Base-by-base conservation (phyloP, 2,888 invertebrate species). In the Drosophila mercatorum region DNA sequence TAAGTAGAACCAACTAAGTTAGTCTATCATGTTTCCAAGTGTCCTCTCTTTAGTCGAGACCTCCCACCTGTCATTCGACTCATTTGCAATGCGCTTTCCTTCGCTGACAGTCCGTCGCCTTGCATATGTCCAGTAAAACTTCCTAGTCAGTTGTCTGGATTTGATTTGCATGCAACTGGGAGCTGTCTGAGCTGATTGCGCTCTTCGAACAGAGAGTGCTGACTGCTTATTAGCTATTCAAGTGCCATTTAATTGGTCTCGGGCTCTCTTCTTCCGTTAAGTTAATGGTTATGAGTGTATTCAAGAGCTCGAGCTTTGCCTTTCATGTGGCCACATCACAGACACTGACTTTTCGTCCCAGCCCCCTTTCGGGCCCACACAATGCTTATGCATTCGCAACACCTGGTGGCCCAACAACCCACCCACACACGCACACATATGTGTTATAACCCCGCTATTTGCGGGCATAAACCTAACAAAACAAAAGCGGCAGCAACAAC, bases 401-500 rank as follows among this genome's bases (percentile, higher is more conserved):
- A 70, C 59, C 73, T 74, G 64, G 44, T 53, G 44, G 40, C 61
- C 14, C 53, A 8, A 34, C 34, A 40, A 10, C 28, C 31, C 11
- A 47, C 12, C 51, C 34, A 10, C 60, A 53, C 28, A 22, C 22
- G 2, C 12, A 31, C 40, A 60, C 53, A 28, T 12, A 46, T 56
- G 22, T 22, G 40, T n/a, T 53, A 53, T 53, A 53, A n/a, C 14
- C 49, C 31, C 44, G 61, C 55, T 12, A 71, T 49, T 71, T 72
- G 43, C 22, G 41, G 64, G 51, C 51, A 41, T 58, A 59, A 43
- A 57, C 64, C 46, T 68, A 71, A 66, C 58, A 71, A 77, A 73
- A 64, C 67, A 71, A 72, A 81, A 67, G 72, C 71, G 67, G 58
- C 62, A 80, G 66, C 80, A 84, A 87, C 82, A 84, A 87, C 84